A percentile compares a stretch with the other conserved stretches of the same genome.
phyloP scores from a whole-genome alignment of 2,888 invertebrate genomes.

The Embidobia sp. region DNA sequence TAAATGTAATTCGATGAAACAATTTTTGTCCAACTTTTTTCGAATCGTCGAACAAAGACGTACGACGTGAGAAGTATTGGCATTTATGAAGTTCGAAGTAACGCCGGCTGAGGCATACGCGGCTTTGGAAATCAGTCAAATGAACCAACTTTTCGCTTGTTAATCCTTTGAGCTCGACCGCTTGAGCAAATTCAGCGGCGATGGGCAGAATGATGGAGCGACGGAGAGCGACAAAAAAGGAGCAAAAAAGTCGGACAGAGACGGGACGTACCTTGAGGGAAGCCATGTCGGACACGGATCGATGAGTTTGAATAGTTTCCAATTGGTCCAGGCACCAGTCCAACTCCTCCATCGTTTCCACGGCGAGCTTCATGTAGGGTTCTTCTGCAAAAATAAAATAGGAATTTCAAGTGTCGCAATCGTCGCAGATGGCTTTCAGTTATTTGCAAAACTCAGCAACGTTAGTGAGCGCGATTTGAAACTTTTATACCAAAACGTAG shows the following conservation, averaged over 20 bases:
- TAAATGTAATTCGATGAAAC: too few relatives aligned
- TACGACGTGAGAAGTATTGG: conserved; percentile 1
- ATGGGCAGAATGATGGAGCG: background rate
- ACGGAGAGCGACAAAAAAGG: background rate
- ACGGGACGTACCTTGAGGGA: conserved; percentile 92
- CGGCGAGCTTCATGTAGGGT: conserved; percentile 94
- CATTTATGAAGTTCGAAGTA: conserved; percentile 16
- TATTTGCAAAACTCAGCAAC: too few relatives aligned
- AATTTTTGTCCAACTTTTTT: too few relatives aligned
- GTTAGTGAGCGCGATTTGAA: too few relatives aligned
- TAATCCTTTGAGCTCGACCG: conserved; percentile 26
- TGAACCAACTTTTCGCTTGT: conserved; percentile 44
- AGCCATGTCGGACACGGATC: conserved; percentile 99
- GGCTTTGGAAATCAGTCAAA: conserved; percentile 16
- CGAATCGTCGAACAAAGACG: conserved; percentile 6
- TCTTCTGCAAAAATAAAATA: conserved; percentile 87
- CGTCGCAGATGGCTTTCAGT: too few relatives aligned
- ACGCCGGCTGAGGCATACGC: conserved; percentile 2
- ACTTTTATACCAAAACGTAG: too few relatives aligned
- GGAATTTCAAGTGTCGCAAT: conserved; percentile 15
- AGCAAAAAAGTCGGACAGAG: background rate
- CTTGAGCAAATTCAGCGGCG: conserved; percentile 5
- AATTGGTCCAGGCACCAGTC: conserved; percentile 99
- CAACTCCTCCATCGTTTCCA: conserved; percentile 98
- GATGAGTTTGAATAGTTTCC: conserved; percentile 99